Evolutionary conservation across 2,797 vertebrate genomes (phyloP).

Genomic region (Neomorphus geoffroyi): DNA sequence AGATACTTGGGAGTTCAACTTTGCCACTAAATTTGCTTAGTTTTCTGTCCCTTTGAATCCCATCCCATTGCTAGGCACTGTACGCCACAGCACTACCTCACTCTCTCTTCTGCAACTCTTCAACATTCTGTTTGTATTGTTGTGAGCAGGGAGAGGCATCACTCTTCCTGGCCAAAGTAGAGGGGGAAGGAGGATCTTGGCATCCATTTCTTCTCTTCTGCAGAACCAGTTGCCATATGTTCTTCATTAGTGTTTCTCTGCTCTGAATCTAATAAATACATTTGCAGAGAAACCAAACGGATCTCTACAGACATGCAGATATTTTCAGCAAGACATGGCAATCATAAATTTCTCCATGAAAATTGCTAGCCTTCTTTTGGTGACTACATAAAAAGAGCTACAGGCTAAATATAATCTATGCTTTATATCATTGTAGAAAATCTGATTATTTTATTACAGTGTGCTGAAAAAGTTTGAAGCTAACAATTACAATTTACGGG

Average conservation of each 20-base stretch:
- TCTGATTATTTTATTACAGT: neutral
- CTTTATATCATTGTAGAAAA: neutral
- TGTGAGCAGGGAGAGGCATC: neutral
- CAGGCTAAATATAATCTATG: neutral
- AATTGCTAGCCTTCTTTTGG: neutral
- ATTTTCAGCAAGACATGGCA: neutral
- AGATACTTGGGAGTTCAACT: neutral
- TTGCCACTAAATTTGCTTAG: neutral
- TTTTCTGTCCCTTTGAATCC: neutral
- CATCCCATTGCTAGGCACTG: neutral
- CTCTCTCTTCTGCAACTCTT: neutral
- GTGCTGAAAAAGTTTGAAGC: neutral
- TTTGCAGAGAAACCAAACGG: neutral
- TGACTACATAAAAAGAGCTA: neutral
- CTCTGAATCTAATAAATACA: neutral
- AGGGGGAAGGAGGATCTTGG: neutral
- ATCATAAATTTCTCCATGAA: neutral
- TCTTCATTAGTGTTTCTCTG: neutral
- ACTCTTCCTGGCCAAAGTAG: neutral
- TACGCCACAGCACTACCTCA: neutral
- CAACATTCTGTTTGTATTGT: accelerated
- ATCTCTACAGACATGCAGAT: neutral
- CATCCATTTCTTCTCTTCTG: neutral
- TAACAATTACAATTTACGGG: neutral
- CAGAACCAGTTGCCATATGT: neutral